Base-by-base conservation (phyloP, 2,888 invertebrate genomes). In the Drosophila paramelanica region DNA sequence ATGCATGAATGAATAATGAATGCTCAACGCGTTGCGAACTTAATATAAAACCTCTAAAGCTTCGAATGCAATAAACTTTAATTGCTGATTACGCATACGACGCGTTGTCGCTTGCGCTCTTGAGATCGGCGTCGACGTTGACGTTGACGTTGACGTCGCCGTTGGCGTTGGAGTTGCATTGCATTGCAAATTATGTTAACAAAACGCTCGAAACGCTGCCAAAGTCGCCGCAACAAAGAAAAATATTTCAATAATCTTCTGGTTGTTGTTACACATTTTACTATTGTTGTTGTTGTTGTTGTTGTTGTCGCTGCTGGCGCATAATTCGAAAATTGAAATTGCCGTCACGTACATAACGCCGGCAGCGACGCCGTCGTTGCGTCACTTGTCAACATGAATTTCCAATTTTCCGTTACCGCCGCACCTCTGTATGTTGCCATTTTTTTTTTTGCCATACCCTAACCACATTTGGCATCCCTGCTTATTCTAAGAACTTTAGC, bases 381-480 rank as follows among this genome's bases (percentile, higher is more conserved):
- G 67, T 66, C 83, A 83, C 81, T 86, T 87, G 86, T 87, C 87
- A 87, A 85, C 87, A 85, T 85, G 85, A 87, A 85, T 83, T 81
- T 87, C 83, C 77, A 84, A 81, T 86, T 83, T 87, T 82, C 68
- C 67, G 57, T 70, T 64, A 53, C 50, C 73, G 69, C 51, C 71
- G 41, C 42, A 58, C 51, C 66, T 49, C 58, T 77, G 46, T 46
- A 52, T 61, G 62, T 55, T 49, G 56, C 39, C 70, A 62, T 71
- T 70, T 74, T 56, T 10, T 70, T 75, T 58, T 31, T 46, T 33
- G 47, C 43, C 60, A 72, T 72, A 71, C 73, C 36, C 67, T 75
- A 65, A 75, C 58, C 58, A 50, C 1, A 56, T 42, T 8, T 31
- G 27, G 11, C 10, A 31, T n/a, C 31, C 7, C 5, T 13, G 10